Base-by-base conservation (phyloP, 1,140 invertebrate species). In the Brachionus angularis region DNA sequence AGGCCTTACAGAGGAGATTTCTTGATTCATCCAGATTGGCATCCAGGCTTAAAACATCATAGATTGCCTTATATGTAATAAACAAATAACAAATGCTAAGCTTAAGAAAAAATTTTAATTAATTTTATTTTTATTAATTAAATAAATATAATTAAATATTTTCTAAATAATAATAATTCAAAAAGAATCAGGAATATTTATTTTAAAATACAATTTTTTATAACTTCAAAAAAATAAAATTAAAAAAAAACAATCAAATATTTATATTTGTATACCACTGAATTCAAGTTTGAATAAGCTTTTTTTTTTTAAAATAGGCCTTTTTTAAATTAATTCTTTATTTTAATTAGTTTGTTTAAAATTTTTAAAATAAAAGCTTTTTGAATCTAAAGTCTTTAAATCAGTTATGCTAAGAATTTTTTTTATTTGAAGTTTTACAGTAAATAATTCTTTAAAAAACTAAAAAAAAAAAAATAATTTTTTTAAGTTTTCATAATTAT, bases 1-100 rank as follows among this genome's bases (percentile, higher is more conserved):
- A 67, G 44, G 53, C 73, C 34, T 64, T 58, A 8, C 33, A 52
- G 76, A 16, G 76, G 77, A n/a, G 77, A 78, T 39, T 78, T 75
- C 44, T 33, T 75, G 4, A 76, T 78, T 36, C 77, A 78, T 70
- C 77, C 77, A 25, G 76, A 76, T 39, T 78, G 76, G 76, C 76
- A 76, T 16, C 70, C 76, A 5, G 71, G 73, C 34, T 72, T 78
- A 25, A 72, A 74, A 33, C 77, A 77, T 69, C 77, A 78, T 55
- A 73, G 67, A 29, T 69, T 78, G 5, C 75, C 74, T 10, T 67
- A 67, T 7, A 67, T 47, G 42, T 67, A 67, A 21, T 14, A n/a
- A 3, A 44, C 46, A 29, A 14, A 5, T 21, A 47, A 47, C 5
- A 29, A 14, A 27, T 46, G 1, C 18, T 44, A 29, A 7, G 16